A percentile compares a stretch with the other conserved stretches of the same genome.
phyloP scores from a whole-genome alignment of 2,113 vertebrate genomes.

The Psilopogon haemacephalus region DNA sequence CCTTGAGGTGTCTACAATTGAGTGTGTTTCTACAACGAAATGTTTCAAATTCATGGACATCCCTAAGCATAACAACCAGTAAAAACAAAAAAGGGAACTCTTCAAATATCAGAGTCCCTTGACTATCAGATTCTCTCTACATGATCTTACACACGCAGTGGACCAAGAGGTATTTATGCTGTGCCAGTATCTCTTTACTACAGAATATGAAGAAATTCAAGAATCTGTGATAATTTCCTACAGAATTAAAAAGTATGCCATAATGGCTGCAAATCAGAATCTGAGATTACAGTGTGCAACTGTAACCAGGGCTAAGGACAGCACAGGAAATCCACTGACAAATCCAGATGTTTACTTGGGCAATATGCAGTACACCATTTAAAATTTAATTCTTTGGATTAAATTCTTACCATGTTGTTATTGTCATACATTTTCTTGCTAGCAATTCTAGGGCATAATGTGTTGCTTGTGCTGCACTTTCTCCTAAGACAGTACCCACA shows the following conservation, averaged over 20 bases:
- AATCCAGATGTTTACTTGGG: not conserved
- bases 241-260: not conserved
- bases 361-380: not conserved
- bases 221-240: not conserved
- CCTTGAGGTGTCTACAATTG: not conserved
- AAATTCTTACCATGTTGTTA: slow-evolving; percentile 83
- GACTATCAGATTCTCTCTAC: not conserved
- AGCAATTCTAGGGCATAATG: slow-evolving; percentile 90
- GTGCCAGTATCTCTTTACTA: not conserved
- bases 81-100: not conserved
- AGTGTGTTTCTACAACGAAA: not conserved
- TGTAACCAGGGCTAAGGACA: not conserved
- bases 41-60: not conserved
- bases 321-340: not conserved
- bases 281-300: not conserved
- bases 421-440: slow-evolving; percentile 94
- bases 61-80: not conserved
- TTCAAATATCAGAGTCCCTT: not conserved
- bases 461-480: slow-evolving; percentile 81
- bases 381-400: not conserved
- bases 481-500: slow-evolving; percentile 88
- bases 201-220: not conserved
- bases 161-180: not conserved
- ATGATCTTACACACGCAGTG: not conserved
- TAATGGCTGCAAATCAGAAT: not conserved